Conservation (phyloP, 2,113 vertebrate genomes). For the Barbus barbus region DNA sequence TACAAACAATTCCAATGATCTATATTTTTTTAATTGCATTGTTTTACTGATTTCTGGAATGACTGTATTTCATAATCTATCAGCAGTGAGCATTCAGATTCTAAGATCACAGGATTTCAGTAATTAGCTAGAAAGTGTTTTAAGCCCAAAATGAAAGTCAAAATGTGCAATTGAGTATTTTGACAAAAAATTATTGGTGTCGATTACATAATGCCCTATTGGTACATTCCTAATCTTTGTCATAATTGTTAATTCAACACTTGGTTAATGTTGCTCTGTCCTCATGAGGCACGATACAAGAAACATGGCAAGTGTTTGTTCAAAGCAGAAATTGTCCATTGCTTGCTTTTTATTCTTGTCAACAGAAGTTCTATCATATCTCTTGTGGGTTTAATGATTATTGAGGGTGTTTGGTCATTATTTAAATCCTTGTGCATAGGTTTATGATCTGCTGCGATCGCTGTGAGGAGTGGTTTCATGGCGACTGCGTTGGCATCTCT, state of each 20-base stretch:
- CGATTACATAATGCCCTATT: not conserved
- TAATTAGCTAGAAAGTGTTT: not conserved
- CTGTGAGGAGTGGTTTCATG: slow-evolving; percentile 99
- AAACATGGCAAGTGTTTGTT: not conserved
- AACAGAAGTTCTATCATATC: not conserved
- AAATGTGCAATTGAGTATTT: not conserved
- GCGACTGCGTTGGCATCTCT: slow-evolving; percentile 96
- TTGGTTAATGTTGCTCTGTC: not conserved
- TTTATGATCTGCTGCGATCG: slow-evolving; percentile 99
- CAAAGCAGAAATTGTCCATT: not conserved
- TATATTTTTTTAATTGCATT: not conserved
- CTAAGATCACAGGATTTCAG: not conserved
- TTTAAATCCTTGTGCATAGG: slow-evolving; percentile 68
- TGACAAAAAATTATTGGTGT: not conserved
- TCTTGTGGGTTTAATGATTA: not conserved
- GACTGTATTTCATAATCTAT: not conserved
- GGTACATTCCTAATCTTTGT: not conserved
- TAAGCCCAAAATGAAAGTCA: not conserved
- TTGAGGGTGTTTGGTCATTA: slow-evolving; percentile 24
- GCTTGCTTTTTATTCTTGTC: not conserved
- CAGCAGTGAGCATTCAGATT: not conserved
- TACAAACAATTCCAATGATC: not conserved
- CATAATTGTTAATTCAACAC: not conserved
- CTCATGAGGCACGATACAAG: not conserved
- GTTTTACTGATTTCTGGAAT: not conserved